Percentiles rank a stretch among this genome's conserved stretches.
Conservation (phyloP, 2,888 invertebrate genomes). For the Sesamia inferens region DNA sequence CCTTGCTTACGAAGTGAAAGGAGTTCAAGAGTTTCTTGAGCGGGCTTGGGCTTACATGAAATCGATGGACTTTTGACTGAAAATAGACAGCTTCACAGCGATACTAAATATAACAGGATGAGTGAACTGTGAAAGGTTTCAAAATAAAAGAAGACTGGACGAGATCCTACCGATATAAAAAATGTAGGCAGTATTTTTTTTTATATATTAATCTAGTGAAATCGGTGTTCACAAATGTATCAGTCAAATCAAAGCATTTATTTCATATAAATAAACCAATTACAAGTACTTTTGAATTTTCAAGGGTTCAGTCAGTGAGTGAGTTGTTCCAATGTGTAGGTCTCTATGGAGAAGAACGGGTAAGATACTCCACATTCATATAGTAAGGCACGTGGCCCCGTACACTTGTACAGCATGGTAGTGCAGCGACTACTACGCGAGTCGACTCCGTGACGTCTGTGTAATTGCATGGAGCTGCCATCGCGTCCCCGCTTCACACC, state of each 20-base stretch:
- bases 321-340: too few relatives aligned
- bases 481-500: constrained; percentile 79
- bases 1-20: constrained; percentile 10
- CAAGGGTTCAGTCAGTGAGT: too few relatives aligned
- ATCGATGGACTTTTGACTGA: constrained; percentile 1
- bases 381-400: constrained; percentile 2
- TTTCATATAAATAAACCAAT: too few relatives aligned
- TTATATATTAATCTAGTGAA: constrained; percentile 6
- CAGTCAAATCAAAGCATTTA: too few relatives aligned
- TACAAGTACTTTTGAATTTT: too few relatives aligned
- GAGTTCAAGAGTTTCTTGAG: constrained; percentile 1
- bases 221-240: not conserved
- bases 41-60: not conserved
- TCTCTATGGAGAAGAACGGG: too few relatives aligned
- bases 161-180: not conserved
- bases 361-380: not conserved
- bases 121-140: not conserved
- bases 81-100: not conserved
- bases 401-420: constrained; percentile 7
- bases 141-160: not conserved
- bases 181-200: not conserved
- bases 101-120: not conserved
- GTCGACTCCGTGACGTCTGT: constrained; percentile 79
- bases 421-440: constrained; percentile 61
- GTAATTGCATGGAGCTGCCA: constrained; percentile 82